phyloP scores from a whole-genome alignment of 1,140 invertebrate genomes.

The Belonocnema kinseyi region DNA sequence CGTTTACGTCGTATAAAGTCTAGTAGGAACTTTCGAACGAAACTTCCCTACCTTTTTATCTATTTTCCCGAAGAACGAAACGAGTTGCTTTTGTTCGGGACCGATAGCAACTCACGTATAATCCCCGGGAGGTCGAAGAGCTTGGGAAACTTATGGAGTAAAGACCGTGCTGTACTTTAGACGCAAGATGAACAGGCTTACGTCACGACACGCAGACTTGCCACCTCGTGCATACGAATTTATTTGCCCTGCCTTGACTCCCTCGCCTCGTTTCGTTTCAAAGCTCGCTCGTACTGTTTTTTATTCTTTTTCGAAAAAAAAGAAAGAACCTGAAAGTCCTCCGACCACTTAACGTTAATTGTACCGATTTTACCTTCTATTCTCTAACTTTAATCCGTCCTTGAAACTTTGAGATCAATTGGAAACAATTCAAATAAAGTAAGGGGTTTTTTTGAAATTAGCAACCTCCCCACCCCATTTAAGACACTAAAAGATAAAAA shows the following conservation, averaged over 20 bases:
- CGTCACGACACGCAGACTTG: constrained; percentile 42
- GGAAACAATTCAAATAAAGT: neutral
- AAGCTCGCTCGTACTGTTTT: neutral
- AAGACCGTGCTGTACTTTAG: constrained; percentile 54
- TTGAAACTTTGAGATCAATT: constrained; percentile 20
- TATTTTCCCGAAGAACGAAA: constrained; percentile 62
- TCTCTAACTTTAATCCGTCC: constrained; percentile 17
- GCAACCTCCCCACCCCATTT: no score
- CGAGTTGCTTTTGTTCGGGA: constrained; percentile 63
- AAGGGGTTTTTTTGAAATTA: no score
- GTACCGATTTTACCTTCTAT: constrained; percentile 19
- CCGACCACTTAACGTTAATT: constrained; percentile 17
- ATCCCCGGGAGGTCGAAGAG: constrained; percentile 57
- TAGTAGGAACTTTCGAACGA: constrained; percentile 62
- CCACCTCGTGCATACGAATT: constrained; percentile 30
- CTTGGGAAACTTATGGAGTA: constrained; percentile 58
- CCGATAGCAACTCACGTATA: constrained; percentile 63
- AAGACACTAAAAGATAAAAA: no score
- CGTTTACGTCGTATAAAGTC: constrained; percentile 59
- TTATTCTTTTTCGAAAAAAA: neutral
- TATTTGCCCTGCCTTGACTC: constrained; percentile 10
- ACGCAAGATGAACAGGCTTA: constrained; percentile 56
- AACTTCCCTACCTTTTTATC: constrained; percentile 64
- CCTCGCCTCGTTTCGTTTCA: constrained; percentile 15
- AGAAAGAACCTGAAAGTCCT: neutral